These are phyloP conservation scores for Tragelaphus buxtoni DNA, from an alignment of 2,113 vertebrate genomes.

Conservation along the genomic window DNA sequence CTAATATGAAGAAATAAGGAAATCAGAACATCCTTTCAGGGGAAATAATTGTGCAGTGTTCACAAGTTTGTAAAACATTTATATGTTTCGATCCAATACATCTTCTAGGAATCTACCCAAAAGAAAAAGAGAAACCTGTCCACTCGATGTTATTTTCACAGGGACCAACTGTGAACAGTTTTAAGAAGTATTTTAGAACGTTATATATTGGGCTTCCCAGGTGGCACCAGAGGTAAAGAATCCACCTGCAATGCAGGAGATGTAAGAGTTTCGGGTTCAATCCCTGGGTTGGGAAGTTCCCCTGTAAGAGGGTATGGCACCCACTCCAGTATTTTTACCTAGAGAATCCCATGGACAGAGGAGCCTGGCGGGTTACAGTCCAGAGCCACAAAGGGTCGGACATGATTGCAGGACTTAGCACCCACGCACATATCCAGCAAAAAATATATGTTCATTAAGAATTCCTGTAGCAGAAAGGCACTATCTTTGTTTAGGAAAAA, in stretches of 20 bases:
- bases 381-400: neutral
- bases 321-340: neutral
- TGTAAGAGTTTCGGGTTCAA: neutral
- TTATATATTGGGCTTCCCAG: neutral
- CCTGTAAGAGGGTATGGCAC: neutral
- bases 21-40: slow-evolving; percentile 24
- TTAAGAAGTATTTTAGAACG: neutral
- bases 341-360: neutral
- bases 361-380: neutral
- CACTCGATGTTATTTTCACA: neutral
- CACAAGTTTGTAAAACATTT: slow-evolving; percentile 28
- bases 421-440: neutral
- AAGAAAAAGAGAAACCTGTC: neutral
- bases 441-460: neutral
- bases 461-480: neutral
- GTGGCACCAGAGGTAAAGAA: neutral
- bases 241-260: neutral
- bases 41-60: neutral
- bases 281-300: neutral
- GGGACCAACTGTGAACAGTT: neutral
- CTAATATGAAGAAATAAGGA: slow-evolving; percentile 39
- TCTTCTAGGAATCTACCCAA: neutral
- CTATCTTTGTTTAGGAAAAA: neutral
- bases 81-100: neutral
- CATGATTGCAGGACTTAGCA: neutral